Conservation (phyloP, 1,140 invertebrate species). For the Colletes gigas region DNA sequence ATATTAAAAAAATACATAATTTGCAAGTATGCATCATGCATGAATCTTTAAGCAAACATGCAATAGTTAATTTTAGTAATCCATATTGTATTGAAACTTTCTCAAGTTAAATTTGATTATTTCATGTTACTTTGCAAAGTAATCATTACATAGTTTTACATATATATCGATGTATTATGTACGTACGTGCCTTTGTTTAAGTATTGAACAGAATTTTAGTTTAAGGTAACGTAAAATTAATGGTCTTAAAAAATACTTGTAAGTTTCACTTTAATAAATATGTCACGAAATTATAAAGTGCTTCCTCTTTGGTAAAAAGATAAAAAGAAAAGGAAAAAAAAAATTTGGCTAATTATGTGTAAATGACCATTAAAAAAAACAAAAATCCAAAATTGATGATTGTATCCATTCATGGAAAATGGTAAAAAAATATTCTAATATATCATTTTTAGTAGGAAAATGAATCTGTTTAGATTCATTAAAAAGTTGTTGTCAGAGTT, state of each 20-base stretch:
- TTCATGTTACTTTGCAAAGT: conserved; percentile 22
- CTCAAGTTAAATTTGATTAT: conserved; percentile 24
- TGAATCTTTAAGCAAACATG: conserved; percentile 7
- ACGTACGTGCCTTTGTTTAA: conserved; percentile 48
- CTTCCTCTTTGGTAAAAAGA: conserved; percentile 37
- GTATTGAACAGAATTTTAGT: conserved; percentile 37
- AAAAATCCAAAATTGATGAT: not conserved
- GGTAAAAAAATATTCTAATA: conserved; percentile 44
- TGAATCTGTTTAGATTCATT: conserved; percentile 35
- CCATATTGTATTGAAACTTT: conserved; percentile 7
- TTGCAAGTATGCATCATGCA: conserved; percentile 13
- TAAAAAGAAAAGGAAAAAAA: not conserved
- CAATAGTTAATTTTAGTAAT: conserved; percentile 27
- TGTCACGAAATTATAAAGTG: conserved; percentile 35
- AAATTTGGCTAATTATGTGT: conserved; percentile 1
- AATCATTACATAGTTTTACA: conserved; percentile 26
- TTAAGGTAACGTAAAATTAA: conserved; percentile 36
- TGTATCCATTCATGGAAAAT: not conserved
- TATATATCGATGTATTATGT: conserved; percentile 24
- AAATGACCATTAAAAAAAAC: conserved; percentile 24
- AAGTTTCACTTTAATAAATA: conserved; percentile 43
- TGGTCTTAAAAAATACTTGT: conserved; percentile 35
- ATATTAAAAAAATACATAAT: conserved; percentile 19
- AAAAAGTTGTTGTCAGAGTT: conserved; percentile 24
- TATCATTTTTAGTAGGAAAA: conserved; percentile 51